Percentiles rank a stretch among this genome's conserved stretches.
Evolutionary conservation across 35 echinoderm and acorn worm genomes (phyloP).

Genomic region (Eucidaris tribuloides): DNA sequence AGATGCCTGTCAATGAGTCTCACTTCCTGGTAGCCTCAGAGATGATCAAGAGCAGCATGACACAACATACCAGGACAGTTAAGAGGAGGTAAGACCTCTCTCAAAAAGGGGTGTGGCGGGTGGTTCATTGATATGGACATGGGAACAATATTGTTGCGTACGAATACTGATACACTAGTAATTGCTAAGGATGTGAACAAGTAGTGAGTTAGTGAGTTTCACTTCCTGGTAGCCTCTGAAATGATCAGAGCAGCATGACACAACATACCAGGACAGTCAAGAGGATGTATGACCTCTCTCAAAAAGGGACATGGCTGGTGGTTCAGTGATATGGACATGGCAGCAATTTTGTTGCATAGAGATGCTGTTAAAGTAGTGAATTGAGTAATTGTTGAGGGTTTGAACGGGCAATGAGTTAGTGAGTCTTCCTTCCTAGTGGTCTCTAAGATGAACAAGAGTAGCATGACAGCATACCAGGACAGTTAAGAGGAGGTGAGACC

Average conservation of each 20-base stretch:
- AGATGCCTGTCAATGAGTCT: constrained; percentile 70
- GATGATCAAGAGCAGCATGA: constrained; percentile 40
- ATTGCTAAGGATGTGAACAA: too few relatives aligned
- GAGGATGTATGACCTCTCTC: constrained; percentile 1
- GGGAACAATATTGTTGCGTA: too few relatives aligned
- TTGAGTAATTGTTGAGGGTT: too few relatives aligned
- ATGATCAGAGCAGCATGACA: constrained; percentile 33
- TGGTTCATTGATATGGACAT: too few relatives aligned
- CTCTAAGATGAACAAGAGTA: constrained; percentile 64
- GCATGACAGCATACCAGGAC: constrained; percentile 7
- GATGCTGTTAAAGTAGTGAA: too few relatives aligned
- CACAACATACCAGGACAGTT: background rate
- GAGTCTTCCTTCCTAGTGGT: constrained; percentile 81
- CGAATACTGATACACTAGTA: too few relatives aligned
- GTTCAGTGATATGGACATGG: too few relatives aligned
- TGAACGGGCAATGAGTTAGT: too few relatives aligned
- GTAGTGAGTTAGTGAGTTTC: constrained; percentile 58
- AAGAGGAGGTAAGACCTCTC: constrained; percentile 12
- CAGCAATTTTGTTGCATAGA: too few relatives aligned
- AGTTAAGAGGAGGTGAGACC: constrained; percentile 1
- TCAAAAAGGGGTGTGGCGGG: too few relatives aligned
- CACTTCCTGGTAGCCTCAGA: constrained; percentile 85
- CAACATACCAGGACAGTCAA: background rate
- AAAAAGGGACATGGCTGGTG: too few relatives aligned
- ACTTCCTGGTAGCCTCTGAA: constrained; percentile 86